Base-by-base conservation (phyloP, 1,140 invertebrate genomes). In the Charaxes varanes region DNA sequence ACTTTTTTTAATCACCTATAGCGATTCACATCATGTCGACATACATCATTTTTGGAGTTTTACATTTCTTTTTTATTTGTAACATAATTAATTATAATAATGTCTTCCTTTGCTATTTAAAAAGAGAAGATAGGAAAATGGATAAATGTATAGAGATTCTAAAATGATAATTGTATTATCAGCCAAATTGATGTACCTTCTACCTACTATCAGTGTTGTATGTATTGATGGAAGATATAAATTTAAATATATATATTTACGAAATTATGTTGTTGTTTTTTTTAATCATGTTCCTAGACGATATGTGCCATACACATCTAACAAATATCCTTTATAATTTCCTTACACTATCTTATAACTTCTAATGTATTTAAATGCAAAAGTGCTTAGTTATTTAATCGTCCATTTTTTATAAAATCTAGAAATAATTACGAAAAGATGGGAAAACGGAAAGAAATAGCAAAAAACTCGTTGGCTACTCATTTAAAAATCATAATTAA, bases 141-240 rank as follows among this genome's bases (percentile, higher is more conserved):
- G n/a, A 35, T 32, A 44, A 54, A 41, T 49, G 42, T 63, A 62
- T 37, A 35, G 13, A 19, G 7, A 19, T 42, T 35, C 44, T 48
- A 52, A 59, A 53, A 40, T 60, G 54, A 57, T 72, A 76, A 56
- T 66, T 71, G 58, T 37, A 15, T 49, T 40, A 48, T 28, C 56
- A 61, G 68, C 66, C 61, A 71, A 72, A 72, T 72, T 35, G 28
- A 47, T 77, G 51, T 61, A 67, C 64, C 55, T 61, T 69, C 67
- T n/a, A n/a, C n/a, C n/a, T n/a, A n/a, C 60, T 74, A 56, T 77
- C 67, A 69, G 58, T 76, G 67, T 73, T 78, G 78, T 83, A 80
- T 80, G 78, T 83, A 83, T 83, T 83, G 78, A 83, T 83, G 78
- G 76, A 83, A 78, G 78, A 83, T 80, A 70, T 83, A 78, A 82